Evolutionary conservation across 2,113 vertebrate genomes (phyloP).

Genomic region (Centropus bengalensis): DNA sequence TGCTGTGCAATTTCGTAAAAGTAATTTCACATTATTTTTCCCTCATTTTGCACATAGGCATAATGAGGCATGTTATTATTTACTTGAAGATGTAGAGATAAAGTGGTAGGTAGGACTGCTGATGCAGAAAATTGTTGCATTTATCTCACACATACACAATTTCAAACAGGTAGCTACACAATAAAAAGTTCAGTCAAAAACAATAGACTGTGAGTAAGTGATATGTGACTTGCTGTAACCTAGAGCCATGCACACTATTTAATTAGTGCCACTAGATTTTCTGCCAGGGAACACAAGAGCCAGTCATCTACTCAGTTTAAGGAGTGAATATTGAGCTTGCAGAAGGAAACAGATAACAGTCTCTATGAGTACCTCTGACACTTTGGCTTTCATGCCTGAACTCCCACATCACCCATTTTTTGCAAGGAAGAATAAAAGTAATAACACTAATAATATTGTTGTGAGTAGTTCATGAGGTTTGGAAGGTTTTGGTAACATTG

Average conservation of each 20-base stretch:
- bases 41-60: neutral
- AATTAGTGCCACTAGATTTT: conserved; percentile 12
- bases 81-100: neutral
- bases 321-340: neutral
- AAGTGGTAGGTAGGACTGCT: neutral
- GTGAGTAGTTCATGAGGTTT: conserved; percentile 29
- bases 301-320: neutral
- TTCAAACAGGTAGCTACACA: conserved; percentile 22
- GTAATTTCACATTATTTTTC: neutral
- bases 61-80: neutral
- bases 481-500: conserved; percentile 18
- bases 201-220: conserved; percentile 13
- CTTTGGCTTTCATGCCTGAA: neutral
- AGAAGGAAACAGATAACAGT: neutral
- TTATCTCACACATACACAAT: neutral
- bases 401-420: conserved; percentile 34
- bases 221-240: neutral
- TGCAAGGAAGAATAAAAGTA: conserved; percentile 32
- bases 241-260: conserved; percentile 5
- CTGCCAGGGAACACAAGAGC: neutral
- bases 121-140: neutral
- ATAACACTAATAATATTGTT: conserved; percentile 31
- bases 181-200: conserved; percentile 5
- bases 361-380: neutral
- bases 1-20: neutral